Evolutionary conservation across 2,113 vertebrate genomes (phyloP).

Genomic region (Montifringilla adamsi): DNA sequence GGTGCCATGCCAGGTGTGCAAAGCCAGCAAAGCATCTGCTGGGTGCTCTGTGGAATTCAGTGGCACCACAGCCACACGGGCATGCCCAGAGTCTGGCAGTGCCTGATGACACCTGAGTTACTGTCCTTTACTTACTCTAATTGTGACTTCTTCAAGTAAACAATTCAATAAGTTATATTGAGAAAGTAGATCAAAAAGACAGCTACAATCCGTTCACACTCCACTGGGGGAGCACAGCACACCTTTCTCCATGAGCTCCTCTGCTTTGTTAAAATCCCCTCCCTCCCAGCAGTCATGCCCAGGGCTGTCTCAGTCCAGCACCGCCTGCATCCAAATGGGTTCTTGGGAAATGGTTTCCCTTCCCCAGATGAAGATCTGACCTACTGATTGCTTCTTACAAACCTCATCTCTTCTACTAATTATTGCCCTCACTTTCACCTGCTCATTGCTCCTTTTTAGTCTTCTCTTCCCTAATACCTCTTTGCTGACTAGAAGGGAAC

Average conservation of each 20-base stretch:
- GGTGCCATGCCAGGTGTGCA: neutral
- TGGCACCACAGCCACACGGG: rapidly evolving
- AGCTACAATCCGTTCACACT: neutral
- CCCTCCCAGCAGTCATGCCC: neutral
- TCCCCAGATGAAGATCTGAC: neutral
- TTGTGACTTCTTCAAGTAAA: neutral
- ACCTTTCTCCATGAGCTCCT: neutral
- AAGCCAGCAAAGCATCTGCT: neutral
- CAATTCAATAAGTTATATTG: neutral
- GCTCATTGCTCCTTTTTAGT: neutral
- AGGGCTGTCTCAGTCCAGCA: neutral
- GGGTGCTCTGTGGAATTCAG: neutral
- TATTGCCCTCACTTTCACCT: neutral
- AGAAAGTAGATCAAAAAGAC: neutral
- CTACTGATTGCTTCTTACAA: neutral
- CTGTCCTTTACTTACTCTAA: neutral
- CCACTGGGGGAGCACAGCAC: neutral
- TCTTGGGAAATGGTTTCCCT: neutral
- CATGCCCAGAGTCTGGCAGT: neutral
- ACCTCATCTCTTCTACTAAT: neutral
- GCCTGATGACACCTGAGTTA: neutral
- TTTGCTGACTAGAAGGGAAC: neutral
- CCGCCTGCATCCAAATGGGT: neutral
- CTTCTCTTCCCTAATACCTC: neutral
- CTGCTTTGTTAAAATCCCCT: neutral